Percentiles rank a stretch among this genome's conserved stretches.
These are phyloP conservation scores for Oxyura jamaicensis DNA, from an alignment of 2,113 vertebrate species.

Conservation along the genomic window DNA sequence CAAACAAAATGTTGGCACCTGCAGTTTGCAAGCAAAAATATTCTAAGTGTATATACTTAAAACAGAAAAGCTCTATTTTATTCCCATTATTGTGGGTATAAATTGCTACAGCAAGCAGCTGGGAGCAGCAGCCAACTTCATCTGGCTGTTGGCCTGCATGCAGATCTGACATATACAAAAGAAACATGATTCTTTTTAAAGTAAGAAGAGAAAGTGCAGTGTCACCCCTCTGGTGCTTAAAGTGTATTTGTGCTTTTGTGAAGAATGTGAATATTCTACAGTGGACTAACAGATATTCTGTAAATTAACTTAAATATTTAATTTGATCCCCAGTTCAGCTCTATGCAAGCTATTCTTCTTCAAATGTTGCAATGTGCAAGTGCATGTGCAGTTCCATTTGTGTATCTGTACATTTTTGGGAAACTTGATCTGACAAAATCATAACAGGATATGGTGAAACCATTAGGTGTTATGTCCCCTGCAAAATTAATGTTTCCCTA, in stretches of 20 bases:
- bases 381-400: not conserved
- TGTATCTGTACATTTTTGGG: not conserved
- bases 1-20: not conserved
- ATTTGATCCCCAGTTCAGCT: not conserved
- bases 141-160: not conserved
- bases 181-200: not conserved
- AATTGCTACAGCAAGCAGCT: slow-evolving; percentile 7
- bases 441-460: not conserved
- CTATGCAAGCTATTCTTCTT: not conserved
- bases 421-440: not conserved
- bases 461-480: not conserved
- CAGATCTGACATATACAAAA: not conserved
- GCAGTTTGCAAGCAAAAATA: not conserved
- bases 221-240: not conserved
- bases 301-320: not conserved
- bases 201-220: not conserved
- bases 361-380: not conserved
- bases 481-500: not conserved
- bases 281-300: not conserved
- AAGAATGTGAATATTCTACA: not conserved
- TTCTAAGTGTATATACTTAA: not conserved
- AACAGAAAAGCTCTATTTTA: not conserved
- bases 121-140: not conserved
- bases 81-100: not conserved
- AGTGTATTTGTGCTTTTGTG: not conserved